Conservation (phyloP, 2,113 vertebrate species). For the Microcebus jonahi region DNA sequence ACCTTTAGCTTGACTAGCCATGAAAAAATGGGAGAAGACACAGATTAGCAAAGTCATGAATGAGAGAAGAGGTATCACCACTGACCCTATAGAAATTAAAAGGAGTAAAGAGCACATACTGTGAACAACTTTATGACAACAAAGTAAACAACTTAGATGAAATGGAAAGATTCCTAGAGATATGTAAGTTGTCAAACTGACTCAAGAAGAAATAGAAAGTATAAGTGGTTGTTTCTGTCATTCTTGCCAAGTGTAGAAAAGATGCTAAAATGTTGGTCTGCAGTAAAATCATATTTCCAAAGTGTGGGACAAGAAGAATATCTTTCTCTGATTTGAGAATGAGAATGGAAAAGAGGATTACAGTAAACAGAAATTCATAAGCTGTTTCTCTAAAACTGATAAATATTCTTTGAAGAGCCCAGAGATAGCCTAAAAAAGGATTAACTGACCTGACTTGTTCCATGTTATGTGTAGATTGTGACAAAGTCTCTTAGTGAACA, state of each 20-base stretch:
- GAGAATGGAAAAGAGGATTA: background rate
- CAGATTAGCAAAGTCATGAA: constrained; percentile 21
- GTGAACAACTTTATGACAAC: background rate
- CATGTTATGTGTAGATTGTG: background rate
- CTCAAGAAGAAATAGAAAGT: background rate
- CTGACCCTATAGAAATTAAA: background rate
- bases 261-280: background rate
- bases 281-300: constrained; percentile 7
- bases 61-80: background rate
- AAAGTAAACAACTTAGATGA: background rate
- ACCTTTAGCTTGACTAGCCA: background rate
- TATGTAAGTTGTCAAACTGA: background rate
- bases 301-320: background rate
- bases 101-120: background rate
- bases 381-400: background rate
- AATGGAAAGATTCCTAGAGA: background rate
- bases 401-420: background rate
- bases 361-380: background rate
- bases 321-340: background rate
- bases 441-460: background rate
- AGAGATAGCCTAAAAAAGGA: background rate
- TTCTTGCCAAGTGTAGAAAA: background rate
- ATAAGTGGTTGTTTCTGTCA: background rate
- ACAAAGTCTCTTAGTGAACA: background rate
- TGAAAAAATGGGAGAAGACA: background rate